Evolutionary conservation across 37 sponge, comb jelly and placozoan species (phyloP).

Genomic region (Haliclona indistincta): DNA sequence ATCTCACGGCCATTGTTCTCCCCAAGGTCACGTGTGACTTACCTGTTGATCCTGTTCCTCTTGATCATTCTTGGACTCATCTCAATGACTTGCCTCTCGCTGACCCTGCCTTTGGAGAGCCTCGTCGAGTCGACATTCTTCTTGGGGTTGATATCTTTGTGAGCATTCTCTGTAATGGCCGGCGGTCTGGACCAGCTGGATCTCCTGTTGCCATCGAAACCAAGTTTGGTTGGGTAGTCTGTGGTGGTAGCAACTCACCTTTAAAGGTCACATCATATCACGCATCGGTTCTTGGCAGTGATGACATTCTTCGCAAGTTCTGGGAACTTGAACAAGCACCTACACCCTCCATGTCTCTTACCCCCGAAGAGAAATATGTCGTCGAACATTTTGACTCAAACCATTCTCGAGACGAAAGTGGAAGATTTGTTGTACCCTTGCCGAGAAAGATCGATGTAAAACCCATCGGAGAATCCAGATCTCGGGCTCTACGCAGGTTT

Average conservation of each 20-base stretch:
- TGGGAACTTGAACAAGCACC: conserved; percentile 18
- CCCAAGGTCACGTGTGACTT: conserved; percentile 44
- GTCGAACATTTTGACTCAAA: conserved; percentile 27
- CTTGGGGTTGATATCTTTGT: conserved; percentile 37
- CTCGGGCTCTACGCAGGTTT: conserved; percentile 36
- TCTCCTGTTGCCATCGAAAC: too few species aligned
- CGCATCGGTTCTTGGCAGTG: conserved; percentile 12
- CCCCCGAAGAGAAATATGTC: conserved; percentile 22
- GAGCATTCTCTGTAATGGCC: conserved; percentile 32
- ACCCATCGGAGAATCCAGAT: conserved; percentile 36
- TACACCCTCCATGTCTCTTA: not conserved
- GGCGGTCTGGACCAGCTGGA: conserved; percentile 44
- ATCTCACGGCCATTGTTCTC: conserved; percentile 20
- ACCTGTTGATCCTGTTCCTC: conserved; percentile 24
- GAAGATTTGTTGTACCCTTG: conserved; percentile 35
- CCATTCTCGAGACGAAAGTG: conserved; percentile 1
- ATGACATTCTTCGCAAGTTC: conserved; percentile 33
- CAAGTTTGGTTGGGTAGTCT: conserved; percentile 45
- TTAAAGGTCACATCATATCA: conserved; percentile 17
- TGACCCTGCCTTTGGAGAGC: conserved; percentile 40
- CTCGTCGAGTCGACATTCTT: conserved; percentile 34
- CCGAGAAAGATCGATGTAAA: conserved; percentile 28
- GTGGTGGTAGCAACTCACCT: conserved; percentile 22
- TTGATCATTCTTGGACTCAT: conserved; percentile 27
- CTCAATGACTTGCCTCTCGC: conserved; percentile 28